Base-by-base conservation (phyloP, 2,888 invertebrate genomes). In the Aradus depressus region DNA sequence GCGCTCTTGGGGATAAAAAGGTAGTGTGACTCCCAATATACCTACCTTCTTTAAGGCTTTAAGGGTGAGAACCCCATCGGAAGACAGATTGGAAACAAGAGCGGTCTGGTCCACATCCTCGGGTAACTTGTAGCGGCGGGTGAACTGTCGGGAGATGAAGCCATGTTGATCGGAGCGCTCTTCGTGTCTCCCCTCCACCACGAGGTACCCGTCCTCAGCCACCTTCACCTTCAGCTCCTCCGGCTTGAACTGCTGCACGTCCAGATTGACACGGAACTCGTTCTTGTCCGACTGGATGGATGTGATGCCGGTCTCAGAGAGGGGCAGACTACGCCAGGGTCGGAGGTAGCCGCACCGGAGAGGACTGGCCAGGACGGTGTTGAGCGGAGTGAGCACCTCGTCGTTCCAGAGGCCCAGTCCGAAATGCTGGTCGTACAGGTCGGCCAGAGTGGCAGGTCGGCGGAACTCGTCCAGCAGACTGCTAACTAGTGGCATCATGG, bases 201-300 rank as follows among this genome's bases (percentile, higher is more conserved):
- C 62, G 5, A 71, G 58, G 53, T 58, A 62, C 52, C 65, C 65
- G 53, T 69, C 67, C 12, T 66, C 64, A 1, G 19, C 34, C 14
- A 67, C 65, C 55, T 70, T 70, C n/a, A 71, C 68, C 3, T 62
- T 62, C 6, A 71, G 61, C 58, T 71, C 70, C n/a, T 69, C 67
- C 0, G 70, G 70, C 44, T 63, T 64, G 62, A 70, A 71, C 51
- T 69, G 67, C 35, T 65, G 67, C n/a, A 70, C 67, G 54, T 70
- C 70, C 44, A 68, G 54, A 50, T 60, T 63, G 8, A 68, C 63
- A 61, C 67, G 60, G 42, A 62, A 60, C n/a, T 54, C 48, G 31
- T 62, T 58, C 26, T 61, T 58, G 45, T 60, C 57, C n/a, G 59
- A 52, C 12, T 52, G 38, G 19, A 62, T 42, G 3, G 51, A 48